Conservation (phyloP, 2,797 vertebrate genomes). For the Gallinago stenura region DNA sequence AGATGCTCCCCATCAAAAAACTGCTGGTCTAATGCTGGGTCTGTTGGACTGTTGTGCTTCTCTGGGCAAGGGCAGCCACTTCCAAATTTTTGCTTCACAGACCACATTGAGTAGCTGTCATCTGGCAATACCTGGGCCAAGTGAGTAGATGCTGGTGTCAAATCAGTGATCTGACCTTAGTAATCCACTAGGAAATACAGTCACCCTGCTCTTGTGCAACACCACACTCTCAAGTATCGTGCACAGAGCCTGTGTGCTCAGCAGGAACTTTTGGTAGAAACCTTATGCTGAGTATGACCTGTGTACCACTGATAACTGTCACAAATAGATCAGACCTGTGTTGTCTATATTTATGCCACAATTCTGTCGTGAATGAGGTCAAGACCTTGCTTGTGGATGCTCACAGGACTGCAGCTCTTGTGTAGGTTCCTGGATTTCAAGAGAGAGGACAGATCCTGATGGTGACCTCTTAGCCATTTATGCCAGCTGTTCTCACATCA, state of each 20-base stretch:
- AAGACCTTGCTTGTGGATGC: neutral
- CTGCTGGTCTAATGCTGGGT: neutral
- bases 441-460: neutral
- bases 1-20: rapidly evolving
- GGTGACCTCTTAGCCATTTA: neutral
- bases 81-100: neutral
- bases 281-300: neutral
- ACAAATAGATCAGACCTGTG: neutral
- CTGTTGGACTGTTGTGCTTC: neutral
- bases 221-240: neutral
- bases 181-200: neutral
- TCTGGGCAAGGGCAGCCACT: neutral
- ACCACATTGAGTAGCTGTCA: neutral
- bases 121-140: neutral
- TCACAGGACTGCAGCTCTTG: neutral
- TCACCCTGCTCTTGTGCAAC: neutral
- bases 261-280: neutral
- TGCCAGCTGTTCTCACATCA: neutral
- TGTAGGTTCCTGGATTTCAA: neutral
- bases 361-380: neutral
- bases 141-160: neutral
- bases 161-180: neutral
- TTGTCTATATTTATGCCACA: neutral
- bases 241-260: neutral
- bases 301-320: neutral